Conservation (phyloP, 2,113 vertebrate genomes). For the Eulemur rufifrons region DNA sequence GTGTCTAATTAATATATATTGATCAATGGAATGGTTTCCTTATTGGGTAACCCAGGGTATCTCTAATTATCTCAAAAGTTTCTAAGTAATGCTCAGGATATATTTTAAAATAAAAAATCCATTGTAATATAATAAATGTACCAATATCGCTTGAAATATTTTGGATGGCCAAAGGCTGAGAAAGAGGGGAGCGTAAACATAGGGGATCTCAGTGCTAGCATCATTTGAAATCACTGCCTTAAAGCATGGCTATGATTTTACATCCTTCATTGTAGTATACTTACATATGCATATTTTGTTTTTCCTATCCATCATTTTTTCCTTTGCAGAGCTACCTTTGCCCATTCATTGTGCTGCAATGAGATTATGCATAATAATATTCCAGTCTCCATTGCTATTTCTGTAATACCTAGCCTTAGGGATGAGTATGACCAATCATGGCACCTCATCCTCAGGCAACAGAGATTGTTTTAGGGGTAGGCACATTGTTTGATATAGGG, state of each 20-base stretch:
- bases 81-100: background rate
- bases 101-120: background rate
- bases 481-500: background rate
- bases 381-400: background rate
- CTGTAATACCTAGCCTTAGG: background rate
- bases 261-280: background rate
- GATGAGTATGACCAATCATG: background rate
- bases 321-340: background rate
- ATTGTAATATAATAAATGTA: conserved; percentile 1
- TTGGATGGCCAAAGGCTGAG: background rate
- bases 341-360: background rate
- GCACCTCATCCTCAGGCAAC: background rate
- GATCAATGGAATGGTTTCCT: background rate
- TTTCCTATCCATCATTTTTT: background rate
- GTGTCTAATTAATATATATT: background rate
- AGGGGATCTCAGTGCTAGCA: background rate
- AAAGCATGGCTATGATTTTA: background rate
- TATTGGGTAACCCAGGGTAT: background rate
- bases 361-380: background rate
- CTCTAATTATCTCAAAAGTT: background rate
- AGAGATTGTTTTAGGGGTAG: background rate
- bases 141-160: background rate
- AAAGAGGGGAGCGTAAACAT: background rate
- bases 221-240: background rate
- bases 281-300: background rate